These are phyloP conservation scores for Struthio camelus DNA, from an alignment of 2,113 vertebrate genomes.

Conservation along the genomic window DNA sequence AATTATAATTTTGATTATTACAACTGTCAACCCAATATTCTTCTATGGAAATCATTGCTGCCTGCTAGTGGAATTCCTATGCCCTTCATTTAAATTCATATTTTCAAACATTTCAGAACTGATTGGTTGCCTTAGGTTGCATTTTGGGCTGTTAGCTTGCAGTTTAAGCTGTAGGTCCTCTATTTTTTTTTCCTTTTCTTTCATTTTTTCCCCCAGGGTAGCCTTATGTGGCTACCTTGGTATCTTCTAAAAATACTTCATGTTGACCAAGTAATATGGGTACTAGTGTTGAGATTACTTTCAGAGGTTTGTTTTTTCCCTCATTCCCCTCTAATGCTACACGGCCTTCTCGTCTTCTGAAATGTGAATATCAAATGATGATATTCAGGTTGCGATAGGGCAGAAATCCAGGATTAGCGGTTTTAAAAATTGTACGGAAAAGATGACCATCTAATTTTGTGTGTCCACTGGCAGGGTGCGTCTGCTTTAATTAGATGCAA, in stretches of 20 bases:
- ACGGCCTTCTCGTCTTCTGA: neutral
- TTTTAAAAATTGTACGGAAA: neutral
- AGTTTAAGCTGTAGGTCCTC: neutral
- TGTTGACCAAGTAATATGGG: neutral
- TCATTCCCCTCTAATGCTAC: neutral
- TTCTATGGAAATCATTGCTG: neutral
- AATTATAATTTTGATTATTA: neutral
- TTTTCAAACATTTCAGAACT: neutral
- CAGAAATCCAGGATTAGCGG: neutral
- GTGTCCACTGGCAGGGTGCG: neutral
- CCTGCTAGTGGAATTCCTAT: neutral
- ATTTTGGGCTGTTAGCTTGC: neutral
- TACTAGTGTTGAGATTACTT: neutral
- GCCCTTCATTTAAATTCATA: neutral
- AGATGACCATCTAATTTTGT: neutral
- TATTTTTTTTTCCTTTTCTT: too few relatives aligned
- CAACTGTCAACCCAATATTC: neutral
- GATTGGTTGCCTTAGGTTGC: neutral
- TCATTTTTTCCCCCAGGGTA: fast-evolving
- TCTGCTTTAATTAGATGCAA: neutral
- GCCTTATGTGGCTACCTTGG: neutral
- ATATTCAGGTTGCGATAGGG: neutral
- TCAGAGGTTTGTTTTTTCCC: neutral
- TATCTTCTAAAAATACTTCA: neutral
- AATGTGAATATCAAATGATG: neutral